Evolutionary conservation across 2,113 vertebrate genomes (phyloP), one percentile per base, ranked within the genome.

Genomic region (Eretmochelys imbricata): DNA sequence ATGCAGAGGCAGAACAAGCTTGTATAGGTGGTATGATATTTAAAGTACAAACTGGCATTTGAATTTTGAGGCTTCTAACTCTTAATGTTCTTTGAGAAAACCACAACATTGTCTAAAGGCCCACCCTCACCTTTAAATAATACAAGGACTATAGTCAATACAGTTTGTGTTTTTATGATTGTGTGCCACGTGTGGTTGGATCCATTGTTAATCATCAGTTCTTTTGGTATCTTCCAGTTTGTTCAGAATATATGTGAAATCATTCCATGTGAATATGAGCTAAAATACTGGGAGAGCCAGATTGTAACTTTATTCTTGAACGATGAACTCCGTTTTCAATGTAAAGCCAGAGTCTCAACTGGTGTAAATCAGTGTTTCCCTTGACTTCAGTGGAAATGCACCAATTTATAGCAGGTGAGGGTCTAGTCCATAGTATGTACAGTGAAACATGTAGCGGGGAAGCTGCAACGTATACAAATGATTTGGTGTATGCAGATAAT

Each of bases 91-190:
- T 42, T 42, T 2, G 50, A 51, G 79, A 54, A 38, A 55, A 54
- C 4, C 19, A 14, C 65, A 57, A 53, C 20, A 46, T 83, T 0
- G 0, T 25, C 38, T 42, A 0, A 0, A 35, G 59, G 24, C 91
- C 46, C 24, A 94, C 53, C 65, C 65, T 14, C 3, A 55, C 0
- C 4, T 48, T 62, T 78, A 49, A 46, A 29, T 1, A 84, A 29
- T 19, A 0, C 0, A 11, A 19, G 11, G 14, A 38, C 81, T 84
- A 27, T 53, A 53, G 51, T 50, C 46, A 94, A 78, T 53, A 42
- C 42, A 13, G 69, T 0, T 84, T 42, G 75, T 49, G 51, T 8
- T 82, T 86, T 87, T 11, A 3, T 85, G 82, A 31, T 80, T 80
- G n/a, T 11, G 48, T 88, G 0, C 46, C 3, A 5, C 38, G 55